A percentile compares a stretch with the other conserved stretches of the same genome.
Evolutionary conservation across 2,888 invertebrate species (phyloP).

Genomic region (Standfussiana lucernea): DNA sequence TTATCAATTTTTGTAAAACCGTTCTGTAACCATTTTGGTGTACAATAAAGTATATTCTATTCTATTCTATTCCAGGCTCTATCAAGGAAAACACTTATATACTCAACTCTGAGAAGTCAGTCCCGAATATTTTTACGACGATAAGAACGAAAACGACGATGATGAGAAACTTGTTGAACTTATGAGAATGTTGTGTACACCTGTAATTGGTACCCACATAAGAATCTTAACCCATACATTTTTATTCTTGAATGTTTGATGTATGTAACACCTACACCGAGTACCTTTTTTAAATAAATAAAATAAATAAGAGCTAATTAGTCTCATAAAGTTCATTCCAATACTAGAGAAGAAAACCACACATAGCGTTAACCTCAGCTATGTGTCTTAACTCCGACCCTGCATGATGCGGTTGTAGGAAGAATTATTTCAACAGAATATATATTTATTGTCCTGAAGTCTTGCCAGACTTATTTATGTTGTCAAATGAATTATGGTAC

Average conservation of each 20-base stretch:
- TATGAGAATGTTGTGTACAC: no score
- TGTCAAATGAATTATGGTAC: conserved; percentile 1
- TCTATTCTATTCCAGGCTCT: no score
- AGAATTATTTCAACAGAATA: neutral
- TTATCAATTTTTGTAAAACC: no score
- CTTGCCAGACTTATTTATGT: conserved; percentile 16
- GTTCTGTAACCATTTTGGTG: no score
- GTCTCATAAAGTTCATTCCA: neutral
- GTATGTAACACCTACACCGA: no score
- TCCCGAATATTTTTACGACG: neutral
- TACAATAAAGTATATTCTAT: no score
- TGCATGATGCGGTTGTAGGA: neutral
- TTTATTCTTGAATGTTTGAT: no score
- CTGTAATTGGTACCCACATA: no score
- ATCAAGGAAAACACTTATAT: neutral
- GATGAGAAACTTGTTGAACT: no score
- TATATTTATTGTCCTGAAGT: conserved; percentile 2
- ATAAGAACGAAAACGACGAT: no score
- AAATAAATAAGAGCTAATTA: neutral
- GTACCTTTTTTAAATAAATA: no score
- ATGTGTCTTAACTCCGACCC: neutral
- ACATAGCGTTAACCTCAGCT: neutral
- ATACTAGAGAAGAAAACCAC: neutral
- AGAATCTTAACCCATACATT: no score
- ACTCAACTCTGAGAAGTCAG: neutral